Conservation (phyloP, 2,113 vertebrate genomes). For the Etia nguti region DNA sequence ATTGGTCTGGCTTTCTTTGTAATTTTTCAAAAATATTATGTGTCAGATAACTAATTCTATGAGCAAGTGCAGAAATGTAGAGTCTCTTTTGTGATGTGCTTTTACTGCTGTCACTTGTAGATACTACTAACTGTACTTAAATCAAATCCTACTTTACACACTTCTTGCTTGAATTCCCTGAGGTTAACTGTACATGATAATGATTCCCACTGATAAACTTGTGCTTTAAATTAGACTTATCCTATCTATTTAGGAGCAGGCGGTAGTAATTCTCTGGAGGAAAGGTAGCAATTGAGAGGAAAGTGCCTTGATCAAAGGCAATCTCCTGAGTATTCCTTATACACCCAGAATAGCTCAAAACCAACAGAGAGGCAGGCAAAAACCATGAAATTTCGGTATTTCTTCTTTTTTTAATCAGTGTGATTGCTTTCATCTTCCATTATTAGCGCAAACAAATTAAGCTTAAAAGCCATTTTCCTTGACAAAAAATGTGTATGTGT, state of each 20-base stretch:
- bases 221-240: background rate
- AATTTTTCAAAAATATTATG: background rate
- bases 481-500: background rate
- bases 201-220: background rate
- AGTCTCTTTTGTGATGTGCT: background rate
- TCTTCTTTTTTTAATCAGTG: background rate
- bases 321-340: background rate
- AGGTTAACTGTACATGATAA: background rate
- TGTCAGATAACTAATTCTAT: background rate
- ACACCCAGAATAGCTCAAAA: background rate
- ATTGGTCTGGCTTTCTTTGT: background rate
- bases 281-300: background rate
- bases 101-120: background rate
- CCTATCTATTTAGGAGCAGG: background rate
- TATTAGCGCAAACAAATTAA: background rate
- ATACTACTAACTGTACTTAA: background rate
- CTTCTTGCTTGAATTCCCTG: background rate
- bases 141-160: conserved; percentile 17
- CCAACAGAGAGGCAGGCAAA: background rate
- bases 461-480: background rate
- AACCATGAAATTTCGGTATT: accelerated
- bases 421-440: background rate
- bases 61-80: background rate
- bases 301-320: background rate
- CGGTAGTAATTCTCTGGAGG: background rate